Evolutionary conservation across 2,797 vertebrate species (phyloP).

Genomic region (Acanthornis magna): DNA sequence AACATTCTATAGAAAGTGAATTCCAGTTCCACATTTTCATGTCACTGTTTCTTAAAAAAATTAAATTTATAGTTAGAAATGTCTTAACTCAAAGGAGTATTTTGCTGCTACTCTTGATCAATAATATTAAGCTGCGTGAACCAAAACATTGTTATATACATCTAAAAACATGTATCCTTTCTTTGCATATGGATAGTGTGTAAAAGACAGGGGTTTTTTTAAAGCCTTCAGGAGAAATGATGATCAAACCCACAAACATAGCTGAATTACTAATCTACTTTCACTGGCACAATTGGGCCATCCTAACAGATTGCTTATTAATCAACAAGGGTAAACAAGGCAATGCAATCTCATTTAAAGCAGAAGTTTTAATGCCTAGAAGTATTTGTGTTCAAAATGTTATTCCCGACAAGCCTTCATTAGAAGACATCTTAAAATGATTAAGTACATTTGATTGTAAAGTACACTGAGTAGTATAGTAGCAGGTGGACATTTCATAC

Average conservation of each 20-base stretch:
- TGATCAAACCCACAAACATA: slow-evolving; percentile 71
- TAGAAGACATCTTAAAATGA: slow-evolving; percentile 73
- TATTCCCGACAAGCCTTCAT: slow-evolving; percentile 74
- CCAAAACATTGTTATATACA: slow-evolving; percentile 48
- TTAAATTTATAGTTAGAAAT: slow-evolving; percentile 7
- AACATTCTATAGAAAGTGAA: slow-evolving; percentile 8
- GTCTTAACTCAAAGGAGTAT: slow-evolving; percentile 16
- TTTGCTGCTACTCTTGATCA: slow-evolving; percentile 48
- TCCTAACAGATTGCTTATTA: slow-evolving; percentile 80
- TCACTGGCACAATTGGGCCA: slow-evolving; percentile 62
- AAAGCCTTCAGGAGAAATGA: slow-evolving; percentile 71
- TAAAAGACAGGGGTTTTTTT: slow-evolving; percentile 49
- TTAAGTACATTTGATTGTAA: slow-evolving; percentile 70
- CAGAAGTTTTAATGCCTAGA: slow-evolving; percentile 73
- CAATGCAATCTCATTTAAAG: slow-evolving; percentile 78
- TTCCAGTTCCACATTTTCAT: slow-evolving; percentile 13
- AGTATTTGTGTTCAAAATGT: slow-evolving; percentile 78
- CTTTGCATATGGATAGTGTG: slow-evolving; percentile 47
- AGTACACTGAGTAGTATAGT: slow-evolving; percentile 61
- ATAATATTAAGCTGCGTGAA: slow-evolving; percentile 46
- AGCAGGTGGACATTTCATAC: slow-evolving; percentile 76
- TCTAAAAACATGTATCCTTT: slow-evolving; percentile 57
- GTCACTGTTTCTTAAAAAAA: slow-evolving; percentile 10
- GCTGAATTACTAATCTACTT: slow-evolving; percentile 74
- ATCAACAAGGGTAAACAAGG: slow-evolving; percentile 80